phyloP scores from a whole-genome alignment of 2,888 invertebrate species.

The Auanema freiburgensis region DNA sequence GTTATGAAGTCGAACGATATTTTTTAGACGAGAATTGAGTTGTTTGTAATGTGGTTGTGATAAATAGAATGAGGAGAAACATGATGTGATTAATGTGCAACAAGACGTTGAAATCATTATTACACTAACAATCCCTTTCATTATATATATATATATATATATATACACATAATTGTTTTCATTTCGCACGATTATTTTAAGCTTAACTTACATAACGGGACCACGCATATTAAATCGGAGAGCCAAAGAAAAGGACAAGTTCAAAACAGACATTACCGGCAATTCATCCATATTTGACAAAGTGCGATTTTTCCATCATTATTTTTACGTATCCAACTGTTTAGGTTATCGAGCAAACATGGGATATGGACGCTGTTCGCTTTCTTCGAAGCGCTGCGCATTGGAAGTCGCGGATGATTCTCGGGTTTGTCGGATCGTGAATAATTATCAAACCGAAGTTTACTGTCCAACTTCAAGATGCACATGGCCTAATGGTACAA shows the following conservation, averaged over 20 bases:
- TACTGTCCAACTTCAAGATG: constrained; percentile 29
- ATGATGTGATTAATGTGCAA: no score
- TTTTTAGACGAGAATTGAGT: no score
- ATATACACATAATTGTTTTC: background rate
- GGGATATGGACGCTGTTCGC: constrained; percentile 61
- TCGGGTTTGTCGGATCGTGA: constrained; percentile 34
- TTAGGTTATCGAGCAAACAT: constrained; percentile 52
- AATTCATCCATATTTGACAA: constrained; percentile 39
- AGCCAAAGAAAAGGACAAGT: constrained; percentile 25
- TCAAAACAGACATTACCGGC: constrained; percentile 22
- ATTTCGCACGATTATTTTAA: no score
- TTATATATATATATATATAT: background rate
- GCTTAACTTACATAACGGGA: constrained; percentile 59
- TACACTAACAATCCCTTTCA: no score
- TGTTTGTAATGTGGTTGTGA: no score
- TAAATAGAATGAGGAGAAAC: no score
- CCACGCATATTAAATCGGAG: constrained; percentile 51
- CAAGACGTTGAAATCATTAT: no score
- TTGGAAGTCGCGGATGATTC: constrained; percentile 59
- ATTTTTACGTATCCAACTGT: background rate
- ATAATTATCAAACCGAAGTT: background rate
- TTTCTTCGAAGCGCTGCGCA: constrained; percentile 60
- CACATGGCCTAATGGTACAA: constrained; percentile 60
- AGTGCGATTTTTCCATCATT: constrained; percentile 7
- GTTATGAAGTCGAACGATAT: no score